phyloP scores from a whole-genome alignment of 1,140 invertebrate species.

The Microplitis demolitor region DNA sequence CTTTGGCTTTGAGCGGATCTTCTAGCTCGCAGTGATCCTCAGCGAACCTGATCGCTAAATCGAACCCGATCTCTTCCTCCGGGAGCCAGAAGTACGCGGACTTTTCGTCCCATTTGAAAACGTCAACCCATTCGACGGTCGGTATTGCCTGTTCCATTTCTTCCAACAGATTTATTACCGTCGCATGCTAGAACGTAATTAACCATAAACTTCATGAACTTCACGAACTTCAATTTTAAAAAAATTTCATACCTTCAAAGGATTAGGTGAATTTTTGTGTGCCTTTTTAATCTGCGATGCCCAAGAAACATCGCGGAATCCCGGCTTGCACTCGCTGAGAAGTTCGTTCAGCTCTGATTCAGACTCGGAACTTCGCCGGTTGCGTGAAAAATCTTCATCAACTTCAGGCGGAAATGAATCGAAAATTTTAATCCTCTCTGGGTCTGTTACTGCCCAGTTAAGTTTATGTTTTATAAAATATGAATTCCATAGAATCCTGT shows the following conservation, averaged over 20 bases:
- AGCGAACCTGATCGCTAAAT: conserved; percentile 49
- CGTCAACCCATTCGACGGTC: conserved; percentile 50
- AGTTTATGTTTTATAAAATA: conserved; percentile 44
- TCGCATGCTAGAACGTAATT: conserved; percentile 38
- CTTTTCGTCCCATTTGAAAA: conserved; percentile 48
- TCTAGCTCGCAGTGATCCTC: conserved; percentile 40
- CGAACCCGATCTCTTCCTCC: conserved; percentile 50
- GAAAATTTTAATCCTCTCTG: conserved; percentile 47
- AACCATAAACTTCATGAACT: not conserved
- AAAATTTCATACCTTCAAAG: conserved; percentile 40
- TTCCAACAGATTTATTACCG: conserved; percentile 47
- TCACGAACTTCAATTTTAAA: not conserved
- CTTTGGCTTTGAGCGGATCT: conserved; percentile 33
- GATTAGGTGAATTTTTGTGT: conserved; percentile 41
- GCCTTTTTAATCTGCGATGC: conserved; percentile 47
- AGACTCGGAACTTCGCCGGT: not conserved
- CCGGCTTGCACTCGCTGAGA: conserved; percentile 44
- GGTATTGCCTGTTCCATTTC: conserved; percentile 57
- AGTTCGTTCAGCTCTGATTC: conserved; percentile 45
- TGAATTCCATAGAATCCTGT: conserved; percentile 49
- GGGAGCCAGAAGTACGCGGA: conserved; percentile 46
- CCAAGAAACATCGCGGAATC: conserved; percentile 51
- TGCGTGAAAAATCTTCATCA: conserved; percentile 8
- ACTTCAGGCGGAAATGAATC: conserved; percentile 43
- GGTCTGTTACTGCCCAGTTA: conserved; percentile 22